Base-by-base conservation (phyloP, 2,113 vertebrate species). In the Corythoichthys haematopterus region DNA sequence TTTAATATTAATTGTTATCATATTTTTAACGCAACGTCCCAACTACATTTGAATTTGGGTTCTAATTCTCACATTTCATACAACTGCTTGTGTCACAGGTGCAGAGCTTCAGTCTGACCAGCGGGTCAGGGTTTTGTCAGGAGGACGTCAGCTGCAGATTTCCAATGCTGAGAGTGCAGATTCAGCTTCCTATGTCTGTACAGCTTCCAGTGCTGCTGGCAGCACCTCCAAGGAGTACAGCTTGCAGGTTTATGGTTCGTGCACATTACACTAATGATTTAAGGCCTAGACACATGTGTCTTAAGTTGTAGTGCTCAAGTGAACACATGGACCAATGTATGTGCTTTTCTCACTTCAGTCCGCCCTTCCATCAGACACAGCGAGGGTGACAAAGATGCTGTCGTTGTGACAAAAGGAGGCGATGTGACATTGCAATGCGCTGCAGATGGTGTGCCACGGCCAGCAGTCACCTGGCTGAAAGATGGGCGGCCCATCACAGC, bases 81-180 rank as follows among this genome's bases (percentile, higher is more conserved):
- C 35, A 3, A n/a, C 20, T 64, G 40, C 50, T 2, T 68, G 14
- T 67, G 2, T 70, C 62, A 8, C 80, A 99, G 97, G 92, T 47
- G 89, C 85, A 38, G 87, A 88, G 3, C 69, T 98, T 55, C 82
- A 87, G 65, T 63, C 77, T 0, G 91, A 94, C 70, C 82, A 85
- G 0, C 79, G 92, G 38, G 76, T 96, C 53, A 88, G 93, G 45
- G 72, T 93, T 66, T 72, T 99, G 53, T 98, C 97, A 2, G 97
- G 97, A 67, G 96, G 97, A 48, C 93, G 95, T 0, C 94, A 96
- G 75, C 86, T 99, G 40, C 96, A 97, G 74, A 93, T 99, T 80
- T 90, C 94, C 38, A 59, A 84, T 0, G 90, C 93, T 58, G 89
- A 94, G 38, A 90, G 85, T 50, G 84, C 89, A 3, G 97, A 99